Evolutionary conservation across 1,140 invertebrate genomes (phyloP), one percentile per base, ranked within the genome.

Genomic region (Neoseiulus cucumeris): DNA sequence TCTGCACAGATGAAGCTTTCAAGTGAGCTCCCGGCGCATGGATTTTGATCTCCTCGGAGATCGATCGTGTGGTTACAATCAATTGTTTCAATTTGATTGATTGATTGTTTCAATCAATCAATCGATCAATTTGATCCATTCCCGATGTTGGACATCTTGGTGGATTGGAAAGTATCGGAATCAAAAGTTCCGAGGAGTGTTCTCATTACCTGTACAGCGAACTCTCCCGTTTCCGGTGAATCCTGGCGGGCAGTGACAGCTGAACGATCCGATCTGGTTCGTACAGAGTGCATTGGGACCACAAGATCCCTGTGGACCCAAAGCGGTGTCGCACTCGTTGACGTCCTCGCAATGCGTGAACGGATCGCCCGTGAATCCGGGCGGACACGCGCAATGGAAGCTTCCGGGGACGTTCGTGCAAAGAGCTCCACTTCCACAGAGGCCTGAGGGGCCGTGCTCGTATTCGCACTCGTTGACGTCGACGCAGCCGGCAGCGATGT

Each of bases 241-340:
- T 9, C 72, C 71, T 17, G 51, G 12, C 1, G 72, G 71, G 66
- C 72, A 74, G 7, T 69, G 65, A 65, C 74, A 74, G n/a, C 75
- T 79, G 70, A 84, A 87, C 68, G 83, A 83, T 64, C 89, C 89
- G 7, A 83, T 81, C 0, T 80, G 81, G 72, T 95, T 93, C 5
- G 81, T 82, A 74, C 91, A 94, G n/a, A 82, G 73, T 7, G 89
- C 84, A 74, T 91, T 89, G 67, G 78, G 76, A 17, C 87, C 89
- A 75, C 91, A 94, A 66, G 84, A 80, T 68, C 87, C 88, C 44
- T 81, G 84, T 7, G 83, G 83, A 65, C 87, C 87, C 71, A 85
- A 81, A 12, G 82, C 74, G 41, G 77, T 76, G 71, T 89, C 87
- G 73, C 93, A 98, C 78, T 98, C 93, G 74, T 97, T 83, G 67